Percentiles rank a stretch among this genome's conserved stretches.
Evolutionary conservation across 2,888 invertebrate genomes (phyloP).

Genomic region (Cephus runcator): DNA sequence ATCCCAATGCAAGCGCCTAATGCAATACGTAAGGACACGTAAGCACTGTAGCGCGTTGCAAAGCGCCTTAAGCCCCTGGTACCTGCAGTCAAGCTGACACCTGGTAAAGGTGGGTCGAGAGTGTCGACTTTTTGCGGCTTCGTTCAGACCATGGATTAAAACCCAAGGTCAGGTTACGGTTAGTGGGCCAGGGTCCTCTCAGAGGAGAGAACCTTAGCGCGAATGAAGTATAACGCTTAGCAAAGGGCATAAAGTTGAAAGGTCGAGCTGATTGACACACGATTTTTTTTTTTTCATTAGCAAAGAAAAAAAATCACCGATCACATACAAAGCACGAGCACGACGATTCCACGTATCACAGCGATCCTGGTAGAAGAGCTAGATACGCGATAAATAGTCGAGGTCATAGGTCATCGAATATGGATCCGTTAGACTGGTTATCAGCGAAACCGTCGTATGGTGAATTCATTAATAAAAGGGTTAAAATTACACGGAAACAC

Average conservation of each 20-base stretch:
- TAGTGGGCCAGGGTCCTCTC: conserved; percentile 50
- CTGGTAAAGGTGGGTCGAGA: conserved; percentile 15
- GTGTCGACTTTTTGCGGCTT: conserved; percentile 30
- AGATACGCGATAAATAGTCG: too few relatives aligned
- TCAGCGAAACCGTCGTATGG: background rate
- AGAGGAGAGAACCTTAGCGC: conserved; percentile 10
- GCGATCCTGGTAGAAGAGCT: too few relatives aligned
- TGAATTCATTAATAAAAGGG: background rate
- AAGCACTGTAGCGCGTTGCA: background rate
- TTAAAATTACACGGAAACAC: background rate
- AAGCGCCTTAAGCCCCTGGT: conserved; percentile 1
- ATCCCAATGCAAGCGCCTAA: background rate
- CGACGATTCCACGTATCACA: background rate
- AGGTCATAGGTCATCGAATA: too few relatives aligned
- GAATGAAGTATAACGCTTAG: background rate
- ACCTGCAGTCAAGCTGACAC: background rate
- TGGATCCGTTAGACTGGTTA: background rate
- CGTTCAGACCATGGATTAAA: conserved; percentile 36
- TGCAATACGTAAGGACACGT: background rate
- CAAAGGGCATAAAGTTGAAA: background rate
- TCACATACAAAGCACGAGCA: background rate
- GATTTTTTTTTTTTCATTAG: background rate
- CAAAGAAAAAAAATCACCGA: background rate
- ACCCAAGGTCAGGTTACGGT: conserved; percentile 54
- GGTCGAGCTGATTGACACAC: background rate